phyloP scores from a whole-genome alignment of 1,140 invertebrate genomes.

The Drosophila leontia region DNA sequence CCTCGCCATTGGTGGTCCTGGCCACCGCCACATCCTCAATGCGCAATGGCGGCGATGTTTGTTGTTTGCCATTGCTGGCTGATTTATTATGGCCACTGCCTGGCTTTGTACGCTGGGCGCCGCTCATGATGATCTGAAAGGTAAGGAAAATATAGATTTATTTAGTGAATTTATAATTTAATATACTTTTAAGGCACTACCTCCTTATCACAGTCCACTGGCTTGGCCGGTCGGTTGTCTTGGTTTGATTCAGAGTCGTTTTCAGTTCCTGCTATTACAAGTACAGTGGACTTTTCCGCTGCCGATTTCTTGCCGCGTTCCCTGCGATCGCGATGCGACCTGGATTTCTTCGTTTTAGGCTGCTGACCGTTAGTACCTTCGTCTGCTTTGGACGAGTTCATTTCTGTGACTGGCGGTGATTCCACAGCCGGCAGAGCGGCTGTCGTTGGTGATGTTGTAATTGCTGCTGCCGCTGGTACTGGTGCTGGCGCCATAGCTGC shows the following conservation, averaged over 20 bases:
- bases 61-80: slow-evolving; percentile 30
- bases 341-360: slow-evolving; percentile 56
- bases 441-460: slow-evolving; percentile 38
- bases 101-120: slow-evolving; percentile 62
- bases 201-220: slow-evolving; percentile 71
- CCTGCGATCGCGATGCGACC: slow-evolving; percentile 54
- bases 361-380: slow-evolving; percentile 52
- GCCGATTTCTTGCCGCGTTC: slow-evolving; percentile 61
- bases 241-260: slow-evolving; percentile 40
- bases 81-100: slow-evolving; percentile 32
- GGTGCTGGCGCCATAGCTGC: slow-evolving; percentile 17
- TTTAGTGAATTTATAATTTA: background rate
- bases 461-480: slow-evolving; percentile 6
- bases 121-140: slow-evolving; percentile 60
- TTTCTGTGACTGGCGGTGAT: slow-evolving; percentile 55
- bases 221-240: slow-evolving; percentile 32
- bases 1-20: slow-evolving; percentile 53
- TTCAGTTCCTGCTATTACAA: slow-evolving; percentile 62
- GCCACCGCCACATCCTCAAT: slow-evolving; percentile 75
- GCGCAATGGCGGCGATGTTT: slow-evolving; percentile 45
- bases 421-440: slow-evolving; percentile 30
- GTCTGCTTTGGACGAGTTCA: slow-evolving; percentile 55
- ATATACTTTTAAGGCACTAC: slow-evolving; percentile 6
- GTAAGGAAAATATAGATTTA: background rate
- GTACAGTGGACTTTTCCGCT: slow-evolving; percentile 53